Evolutionary conservation across 2,113 vertebrate species (phyloP).

Genomic region (Trematocara variabile): DNA sequence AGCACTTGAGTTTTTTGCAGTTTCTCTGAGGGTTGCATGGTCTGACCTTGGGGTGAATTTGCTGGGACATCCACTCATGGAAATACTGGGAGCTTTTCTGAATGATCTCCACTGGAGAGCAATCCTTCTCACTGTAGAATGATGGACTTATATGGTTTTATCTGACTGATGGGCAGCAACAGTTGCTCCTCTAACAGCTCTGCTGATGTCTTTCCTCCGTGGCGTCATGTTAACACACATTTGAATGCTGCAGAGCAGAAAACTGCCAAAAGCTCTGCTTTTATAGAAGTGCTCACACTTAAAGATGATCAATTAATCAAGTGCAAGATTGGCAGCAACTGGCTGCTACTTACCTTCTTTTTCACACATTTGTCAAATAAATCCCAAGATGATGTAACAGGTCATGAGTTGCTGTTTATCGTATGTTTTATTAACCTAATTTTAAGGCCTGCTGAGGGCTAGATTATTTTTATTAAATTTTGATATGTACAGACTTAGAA

Average conservation of each 20-base stretch:
- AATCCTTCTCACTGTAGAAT: background rate
- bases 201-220: background rate
- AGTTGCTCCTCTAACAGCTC: background rate
- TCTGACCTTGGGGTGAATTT: background rate
- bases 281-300: background rate
- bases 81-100: background rate
- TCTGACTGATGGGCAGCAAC: background rate
- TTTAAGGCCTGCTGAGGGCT: background rate
- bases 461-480: rapidly evolving
- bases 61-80: background rate
- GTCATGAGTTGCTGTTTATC: background rate
- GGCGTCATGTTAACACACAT: background rate
- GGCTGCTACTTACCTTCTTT: background rate
- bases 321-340: background rate
- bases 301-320: background rate
- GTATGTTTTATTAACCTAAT: background rate
- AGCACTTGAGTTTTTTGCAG: background rate
- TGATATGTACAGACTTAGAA: background rate
- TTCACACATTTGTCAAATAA: background rate
- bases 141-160: background rate
- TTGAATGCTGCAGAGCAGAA: background rate
- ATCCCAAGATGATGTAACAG: background rate
- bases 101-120: background rate
- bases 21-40: background rate
- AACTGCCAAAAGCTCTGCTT: background rate